These are phyloP conservation scores for Globodera rostochiensis DNA, from an alignment of 1,140 invertebrate genomes.

Conservation along the genomic window DNA sequence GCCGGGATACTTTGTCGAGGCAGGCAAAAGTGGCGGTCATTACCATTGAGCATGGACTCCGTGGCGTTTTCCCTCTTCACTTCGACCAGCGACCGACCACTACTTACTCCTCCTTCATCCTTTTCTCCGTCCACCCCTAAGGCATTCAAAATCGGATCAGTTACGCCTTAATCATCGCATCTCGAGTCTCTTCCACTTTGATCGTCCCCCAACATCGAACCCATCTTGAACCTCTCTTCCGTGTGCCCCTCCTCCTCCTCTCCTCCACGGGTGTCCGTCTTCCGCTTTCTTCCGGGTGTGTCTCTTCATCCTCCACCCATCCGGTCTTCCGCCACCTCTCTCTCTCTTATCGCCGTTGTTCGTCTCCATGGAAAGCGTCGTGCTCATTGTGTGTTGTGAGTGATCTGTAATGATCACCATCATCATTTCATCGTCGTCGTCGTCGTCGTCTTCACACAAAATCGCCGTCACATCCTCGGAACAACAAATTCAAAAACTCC, in stretches of 20 bases:
- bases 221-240: not conserved
- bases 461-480: slow-evolving; percentile 1
- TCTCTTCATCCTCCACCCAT: too few relatives aligned
- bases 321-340: not conserved
- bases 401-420: too few relatives aligned
- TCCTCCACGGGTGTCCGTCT: not conserved
- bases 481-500: not conserved
- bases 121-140: not conserved
- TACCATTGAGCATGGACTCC: slow-evolving; percentile 14
- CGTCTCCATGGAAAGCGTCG: not conserved
- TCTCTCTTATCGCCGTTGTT: not conserved
- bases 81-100: not conserved
- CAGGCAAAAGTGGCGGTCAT: slow-evolving; percentile 21
- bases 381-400: not conserved
- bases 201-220: not conserved
- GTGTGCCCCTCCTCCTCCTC: not conserved
- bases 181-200: not conserved
- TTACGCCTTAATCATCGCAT: not conserved
- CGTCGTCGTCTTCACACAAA: slow-evolving; percentile 5
- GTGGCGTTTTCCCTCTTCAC: not conserved
- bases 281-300: not conserved
- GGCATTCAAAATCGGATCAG: slow-evolving; percentile 5
- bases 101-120: not conserved
- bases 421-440: not conserved
- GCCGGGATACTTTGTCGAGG: slow-evolving; percentile 53